Conservation (phyloP, 2,797 vertebrate genomes). For the Trichosurus vulpecula region DNA sequence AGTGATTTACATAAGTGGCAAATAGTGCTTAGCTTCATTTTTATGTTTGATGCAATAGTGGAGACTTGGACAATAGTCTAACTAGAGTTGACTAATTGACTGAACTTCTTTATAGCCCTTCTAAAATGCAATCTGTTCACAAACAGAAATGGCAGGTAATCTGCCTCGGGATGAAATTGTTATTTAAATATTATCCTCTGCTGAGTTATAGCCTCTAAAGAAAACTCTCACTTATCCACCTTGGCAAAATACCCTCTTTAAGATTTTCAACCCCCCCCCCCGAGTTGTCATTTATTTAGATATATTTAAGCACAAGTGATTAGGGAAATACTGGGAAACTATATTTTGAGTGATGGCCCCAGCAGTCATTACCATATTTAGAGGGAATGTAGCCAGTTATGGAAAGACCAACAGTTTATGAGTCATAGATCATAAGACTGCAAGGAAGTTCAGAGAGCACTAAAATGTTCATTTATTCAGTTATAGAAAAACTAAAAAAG, state of each 20-base stretch:
- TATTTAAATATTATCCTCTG: background rate
- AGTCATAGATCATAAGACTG: background rate
- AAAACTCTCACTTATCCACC: background rate
- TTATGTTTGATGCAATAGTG: background rate
- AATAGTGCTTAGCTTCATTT: background rate
- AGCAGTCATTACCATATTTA: background rate
- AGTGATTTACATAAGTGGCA: background rate
- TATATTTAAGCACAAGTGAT: conserved; percentile 19
- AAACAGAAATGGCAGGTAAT: background rate
- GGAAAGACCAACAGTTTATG: background rate
- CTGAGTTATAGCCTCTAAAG: background rate
- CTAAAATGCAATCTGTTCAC: background rate
- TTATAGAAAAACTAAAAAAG: background rate
- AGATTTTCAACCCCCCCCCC: background rate
- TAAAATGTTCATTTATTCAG: background rate
- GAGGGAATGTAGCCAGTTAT: background rate
- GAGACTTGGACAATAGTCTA: background rate
- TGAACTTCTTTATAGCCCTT: background rate
- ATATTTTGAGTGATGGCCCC: conserved; percentile 4
- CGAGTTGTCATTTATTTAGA: background rate
- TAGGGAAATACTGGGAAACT: background rate
- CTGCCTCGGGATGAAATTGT: background rate
- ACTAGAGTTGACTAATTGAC: background rate
- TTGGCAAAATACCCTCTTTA: background rate
- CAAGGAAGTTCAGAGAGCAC: conserved; percentile 4